phyloP scores from a whole-genome alignment of 2,888 invertebrate genomes.

The Erebia ligea region DNA sequence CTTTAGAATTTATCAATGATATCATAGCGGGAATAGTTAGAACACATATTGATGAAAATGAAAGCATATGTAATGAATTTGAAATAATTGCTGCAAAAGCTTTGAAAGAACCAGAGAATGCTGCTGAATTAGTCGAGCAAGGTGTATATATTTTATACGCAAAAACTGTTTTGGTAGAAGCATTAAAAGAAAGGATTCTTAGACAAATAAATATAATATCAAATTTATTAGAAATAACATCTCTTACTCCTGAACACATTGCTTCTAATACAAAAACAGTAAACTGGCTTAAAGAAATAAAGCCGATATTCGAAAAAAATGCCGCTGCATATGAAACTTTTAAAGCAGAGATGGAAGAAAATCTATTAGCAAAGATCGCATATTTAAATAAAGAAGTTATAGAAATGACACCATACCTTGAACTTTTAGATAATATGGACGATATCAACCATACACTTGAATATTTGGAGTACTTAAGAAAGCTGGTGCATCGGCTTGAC shows the following conservation, averaged over 20 bases:
- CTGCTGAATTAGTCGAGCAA: slow-evolving; percentile 91
- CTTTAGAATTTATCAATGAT: slow-evolving; percentile 82
- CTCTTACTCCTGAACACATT: slow-evolving; percentile 89
- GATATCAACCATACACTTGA: slow-evolving; percentile 89
- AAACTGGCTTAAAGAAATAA: slow-evolving; percentile 91
- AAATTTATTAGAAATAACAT: slow-evolving; percentile 89
- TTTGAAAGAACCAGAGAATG: slow-evolving; percentile 88
- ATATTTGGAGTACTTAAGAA: slow-evolving; percentile 90
- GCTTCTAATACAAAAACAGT: slow-evolving; percentile 91
- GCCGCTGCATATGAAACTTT: slow-evolving; percentile 90
- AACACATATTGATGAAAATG: slow-evolving; percentile 86
- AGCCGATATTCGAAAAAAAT: slow-evolving; percentile 91
- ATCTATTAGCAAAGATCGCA: slow-evolving; percentile 86
- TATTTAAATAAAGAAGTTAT: slow-evolving; percentile 88
- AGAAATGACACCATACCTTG: slow-evolving; percentile 89
- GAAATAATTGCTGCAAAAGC: slow-evolving; percentile 87
- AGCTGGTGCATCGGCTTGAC: slow-evolving; percentile 88
- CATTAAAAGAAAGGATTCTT: slow-evolving; percentile 87
- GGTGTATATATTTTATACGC: slow-evolving; percentile 92
- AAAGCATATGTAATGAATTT: slow-evolving; percentile 88
- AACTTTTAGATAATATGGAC: slow-evolving; percentile 93
- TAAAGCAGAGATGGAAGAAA: slow-evolving; percentile 93
- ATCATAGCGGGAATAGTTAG: slow-evolving; percentile 85
- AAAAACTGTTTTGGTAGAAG: slow-evolving; percentile 87
- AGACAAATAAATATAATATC: slow-evolving; percentile 86